Percentiles rank a stretch among this genome's conserved stretches.
Conservation (phyloP, 2,888 invertebrate species). For the Pterostichus niger region DNA sequence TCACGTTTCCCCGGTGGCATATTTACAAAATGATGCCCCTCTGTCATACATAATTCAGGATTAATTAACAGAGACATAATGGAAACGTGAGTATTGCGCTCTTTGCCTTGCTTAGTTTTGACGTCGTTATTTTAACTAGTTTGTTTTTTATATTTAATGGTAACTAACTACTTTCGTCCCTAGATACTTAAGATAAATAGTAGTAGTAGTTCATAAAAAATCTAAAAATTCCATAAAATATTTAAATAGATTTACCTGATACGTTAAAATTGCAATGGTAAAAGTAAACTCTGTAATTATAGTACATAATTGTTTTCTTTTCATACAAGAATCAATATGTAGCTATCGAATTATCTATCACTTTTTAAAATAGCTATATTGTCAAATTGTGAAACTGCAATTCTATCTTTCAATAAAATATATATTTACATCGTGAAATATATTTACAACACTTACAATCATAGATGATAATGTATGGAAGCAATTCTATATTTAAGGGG, state of each 20-base stretch:
- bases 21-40: slow-evolving; percentile 51
- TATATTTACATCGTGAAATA: too few species aligned
- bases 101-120: slow-evolving; percentile 6
- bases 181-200: neutral
- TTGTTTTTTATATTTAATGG: neutral
- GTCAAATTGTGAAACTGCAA: too few species aligned
- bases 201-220: neutral
- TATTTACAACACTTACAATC: too few species aligned
- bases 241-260: neutral
- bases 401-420: too few species aligned
- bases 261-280: too few species aligned
- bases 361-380: too few species aligned
- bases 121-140: neutral
- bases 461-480: too few species aligned
- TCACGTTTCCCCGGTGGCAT: slow-evolving; percentile 54
- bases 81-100: slow-evolving; percentile 17
- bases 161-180: slow-evolving; percentile 30
- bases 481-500: too few species aligned
- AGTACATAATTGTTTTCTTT: too few species aligned
- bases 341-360: too few species aligned
- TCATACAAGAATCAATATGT: too few species aligned
- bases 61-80: slow-evolving; percentile 57
- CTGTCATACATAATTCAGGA: slow-evolving; percentile 56
- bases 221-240: neutral
- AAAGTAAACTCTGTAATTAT: too few species aligned